Evolutionary conservation across 2,888 invertebrate genomes (phyloP).

Genomic region (Leptopilina myrica): DNA sequence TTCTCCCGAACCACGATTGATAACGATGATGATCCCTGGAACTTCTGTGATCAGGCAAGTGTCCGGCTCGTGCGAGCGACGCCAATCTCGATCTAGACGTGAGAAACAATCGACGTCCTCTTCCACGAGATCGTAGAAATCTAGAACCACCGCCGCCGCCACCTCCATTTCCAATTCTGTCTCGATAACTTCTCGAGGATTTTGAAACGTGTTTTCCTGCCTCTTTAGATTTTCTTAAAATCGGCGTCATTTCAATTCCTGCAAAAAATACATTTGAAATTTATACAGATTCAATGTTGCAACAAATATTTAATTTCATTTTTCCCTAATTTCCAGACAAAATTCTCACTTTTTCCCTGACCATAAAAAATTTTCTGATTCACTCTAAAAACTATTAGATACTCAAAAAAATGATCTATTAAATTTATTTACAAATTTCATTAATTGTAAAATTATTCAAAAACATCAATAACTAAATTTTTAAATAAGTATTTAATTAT

Average conservation of each 20-base stretch:
- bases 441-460: too few relatives aligned
- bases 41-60: slow-evolving; percentile 67
- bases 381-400: too few relatives aligned
- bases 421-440: too few relatives aligned
- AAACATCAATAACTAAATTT: too few relatives aligned
- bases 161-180: slow-evolving; percentile 62
- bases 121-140: slow-evolving; percentile 71
- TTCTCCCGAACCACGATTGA: slow-evolving; percentile 71
- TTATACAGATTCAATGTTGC: too few relatives aligned
- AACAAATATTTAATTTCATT: too few relatives aligned
- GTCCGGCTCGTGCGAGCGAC: slow-evolving; percentile 71
- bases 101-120: slow-evolving; percentile 81
- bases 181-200: slow-evolving; percentile 75
- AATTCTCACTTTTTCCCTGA: too few relatives aligned
- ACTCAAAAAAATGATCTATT: too few relatives aligned
- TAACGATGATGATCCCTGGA: slow-evolving; percentile 72
- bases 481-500: too few relatives aligned
- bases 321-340: too few relatives aligned
- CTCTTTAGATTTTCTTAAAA: slow-evolving; percentile 90
- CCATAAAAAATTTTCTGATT: too few relatives aligned
- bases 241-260: slow-evolving; percentile 90
- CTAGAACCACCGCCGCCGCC: slow-evolving; percentile 60
- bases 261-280: slow-evolving; percentile 39
- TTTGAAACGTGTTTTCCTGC: slow-evolving; percentile 83
- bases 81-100: slow-evolving; percentile 82